Percentiles rank a stretch among this genome's conserved stretches.
Conservation (phyloP, 2,888 invertebrate genomes). For the Netelia inedita region DNA sequence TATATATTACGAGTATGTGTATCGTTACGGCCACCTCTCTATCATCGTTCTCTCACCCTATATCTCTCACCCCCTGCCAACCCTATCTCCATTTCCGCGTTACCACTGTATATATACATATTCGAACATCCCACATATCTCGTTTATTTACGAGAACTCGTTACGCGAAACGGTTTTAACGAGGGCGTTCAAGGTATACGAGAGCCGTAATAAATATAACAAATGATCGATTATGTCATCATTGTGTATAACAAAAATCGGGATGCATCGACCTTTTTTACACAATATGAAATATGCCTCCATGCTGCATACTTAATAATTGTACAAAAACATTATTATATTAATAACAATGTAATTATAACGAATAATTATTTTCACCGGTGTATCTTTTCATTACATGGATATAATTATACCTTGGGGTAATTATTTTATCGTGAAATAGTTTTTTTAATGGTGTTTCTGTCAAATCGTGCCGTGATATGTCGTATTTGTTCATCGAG, state of each 20-base stretch:
- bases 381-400: neutral
- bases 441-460: neutral
- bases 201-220: conserved; percentile 39
- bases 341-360: neutral
- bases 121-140: neutral
- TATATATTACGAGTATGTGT: conserved; percentile 16
- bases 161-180: conserved; percentile 54
- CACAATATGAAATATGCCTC: too few relatives aligned
- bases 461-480: neutral
- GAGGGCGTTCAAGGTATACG: conserved; percentile 27
- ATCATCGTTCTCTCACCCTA: conserved; percentile 13
- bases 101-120: neutral
- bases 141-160: conserved; percentile 57
- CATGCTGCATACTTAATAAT: too few relatives aligned
- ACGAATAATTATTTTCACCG: neutral
- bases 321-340: too few relatives aligned
- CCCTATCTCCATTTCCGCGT: neutral
- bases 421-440: neutral
- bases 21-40: conserved; percentile 48
- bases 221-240: conserved; percentile 33
- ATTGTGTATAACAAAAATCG: neutral
- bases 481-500: neutral
- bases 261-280: neutral
- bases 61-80: neutral
- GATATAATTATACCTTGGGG: neutral